Percentiles rank a stretch among this genome's conserved stretches.
phyloP scores from a whole-genome alignment of 2,888 invertebrate species.

The Agrenia bidenticulata region DNA sequence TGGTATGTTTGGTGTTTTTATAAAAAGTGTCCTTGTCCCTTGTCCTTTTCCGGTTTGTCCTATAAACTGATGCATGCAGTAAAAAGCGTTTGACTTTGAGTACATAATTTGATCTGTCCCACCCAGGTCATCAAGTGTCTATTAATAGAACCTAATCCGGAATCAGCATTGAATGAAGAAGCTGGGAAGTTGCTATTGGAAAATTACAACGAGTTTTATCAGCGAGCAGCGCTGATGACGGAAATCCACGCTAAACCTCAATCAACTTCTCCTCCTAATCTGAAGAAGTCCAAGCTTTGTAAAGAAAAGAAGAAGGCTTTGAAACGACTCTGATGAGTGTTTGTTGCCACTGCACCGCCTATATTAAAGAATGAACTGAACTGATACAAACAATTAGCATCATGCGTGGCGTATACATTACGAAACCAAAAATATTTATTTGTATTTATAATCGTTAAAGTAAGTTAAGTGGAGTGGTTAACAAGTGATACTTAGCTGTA shows the following conservation, averaged over 20 bases:
- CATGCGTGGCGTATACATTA: too few relatives aligned
- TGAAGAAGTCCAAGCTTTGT: constrained; percentile 63
- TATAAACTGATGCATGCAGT: neutral
- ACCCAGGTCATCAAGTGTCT: constrained; percentile 85
- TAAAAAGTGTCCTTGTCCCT: too few relatives aligned
- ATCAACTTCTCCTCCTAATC: constrained; percentile 35
- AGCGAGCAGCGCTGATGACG: constrained; percentile 84
- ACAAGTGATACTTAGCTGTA: too few relatives aligned
- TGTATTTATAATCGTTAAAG: too few relatives aligned
- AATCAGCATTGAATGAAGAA: constrained; percentile 95
- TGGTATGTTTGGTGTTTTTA: too few relatives aligned
- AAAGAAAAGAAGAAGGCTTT: constrained; percentile 83
- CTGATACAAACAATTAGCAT: too few relatives aligned
- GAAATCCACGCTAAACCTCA: constrained; percentile 73
- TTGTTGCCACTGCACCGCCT: too few relatives aligned
- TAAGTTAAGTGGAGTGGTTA: too few relatives aligned
- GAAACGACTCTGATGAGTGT: constrained; percentile 81
- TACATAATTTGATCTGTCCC: constrained; percentile 51
- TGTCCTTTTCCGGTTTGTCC: too few relatives aligned
- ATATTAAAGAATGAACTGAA: too few relatives aligned
- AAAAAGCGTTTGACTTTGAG: too few relatives aligned
- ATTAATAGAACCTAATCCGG: constrained; percentile 94
- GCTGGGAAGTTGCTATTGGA: constrained; percentile 90
- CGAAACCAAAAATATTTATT: too few relatives aligned
- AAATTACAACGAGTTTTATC: constrained; percentile 88